phyloP scores from a whole-genome alignment of 2,797 vertebrate genomes.

The Scarus forsteni region DNA sequence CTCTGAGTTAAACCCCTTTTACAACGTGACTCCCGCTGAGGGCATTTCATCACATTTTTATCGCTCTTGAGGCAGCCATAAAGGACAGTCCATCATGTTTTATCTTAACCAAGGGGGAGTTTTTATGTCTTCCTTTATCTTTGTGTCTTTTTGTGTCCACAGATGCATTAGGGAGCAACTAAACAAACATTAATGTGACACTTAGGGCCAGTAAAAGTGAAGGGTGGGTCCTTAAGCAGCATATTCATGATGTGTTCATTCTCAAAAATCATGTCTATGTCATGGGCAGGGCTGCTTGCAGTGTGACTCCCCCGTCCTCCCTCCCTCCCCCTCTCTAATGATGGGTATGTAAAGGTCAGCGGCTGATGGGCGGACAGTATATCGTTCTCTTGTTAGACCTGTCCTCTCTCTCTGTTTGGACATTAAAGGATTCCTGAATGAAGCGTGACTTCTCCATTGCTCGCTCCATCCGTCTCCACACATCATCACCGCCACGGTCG shows the following conservation, averaged over 20 bases:
- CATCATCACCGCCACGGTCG: slow-evolving; percentile 40
- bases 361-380: not conserved
- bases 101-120: not conserved
- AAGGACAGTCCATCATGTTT: not conserved
- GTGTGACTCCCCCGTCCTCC: not conserved
- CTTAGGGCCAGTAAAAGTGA: not conserved
- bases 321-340: not conserved
- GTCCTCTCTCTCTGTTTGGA: slow-evolving; percentile 12
- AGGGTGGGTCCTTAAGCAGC: not conserved
- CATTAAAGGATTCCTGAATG: slow-evolving; percentile 60
- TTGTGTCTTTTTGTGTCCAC: not conserved
- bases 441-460: slow-evolving; percentile 61
- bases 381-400: not conserved
- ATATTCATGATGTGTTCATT: not conserved
- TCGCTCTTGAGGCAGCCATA: not conserved
- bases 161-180: not conserved
- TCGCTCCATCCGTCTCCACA: slow-evolving; percentile 30
- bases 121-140: not conserved
- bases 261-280: not conserved
- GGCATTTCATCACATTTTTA: not conserved
- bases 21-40: not conserved
- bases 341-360: slow-evolving; percentile 26
- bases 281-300: not conserved
- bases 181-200: not conserved
- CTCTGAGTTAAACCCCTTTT: not conserved